Percentiles rank a stretch among this genome's conserved stretches.
Evolutionary conservation across 2,113 vertebrate genomes (phyloP).

Genomic region (Tretioscincus oriximinensis): DNA sequence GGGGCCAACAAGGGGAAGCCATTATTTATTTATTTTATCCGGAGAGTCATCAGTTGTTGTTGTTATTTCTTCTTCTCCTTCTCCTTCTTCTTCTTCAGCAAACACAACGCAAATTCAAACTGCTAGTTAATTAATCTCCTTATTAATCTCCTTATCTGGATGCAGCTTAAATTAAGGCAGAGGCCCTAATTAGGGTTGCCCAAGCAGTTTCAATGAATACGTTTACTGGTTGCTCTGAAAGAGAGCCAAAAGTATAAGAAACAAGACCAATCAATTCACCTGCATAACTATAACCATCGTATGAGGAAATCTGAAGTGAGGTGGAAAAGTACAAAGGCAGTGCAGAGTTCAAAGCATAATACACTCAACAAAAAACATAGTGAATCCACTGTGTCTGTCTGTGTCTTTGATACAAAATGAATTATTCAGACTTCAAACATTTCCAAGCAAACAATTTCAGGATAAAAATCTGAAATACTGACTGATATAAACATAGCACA

Average conservation of each 20-base stretch:
- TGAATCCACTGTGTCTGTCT: not conserved
- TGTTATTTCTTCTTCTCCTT: too few species aligned
- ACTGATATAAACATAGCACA: not conserved
- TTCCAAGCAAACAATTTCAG: not conserved
- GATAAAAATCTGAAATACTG: not conserved
- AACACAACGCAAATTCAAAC: too few species aligned
- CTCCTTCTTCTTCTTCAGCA: too few species aligned
- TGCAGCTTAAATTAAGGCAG: not conserved
- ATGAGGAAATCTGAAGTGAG: not conserved
- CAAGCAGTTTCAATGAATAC: not conserved
- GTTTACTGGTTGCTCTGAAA: not conserved
- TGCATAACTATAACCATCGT: not conserved
- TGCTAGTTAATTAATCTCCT: too few species aligned
- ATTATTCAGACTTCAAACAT: not conserved
- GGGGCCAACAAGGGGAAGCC: not conserved
- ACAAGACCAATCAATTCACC: not conserved
- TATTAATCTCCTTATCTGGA: too few species aligned
- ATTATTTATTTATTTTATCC: not conserved
- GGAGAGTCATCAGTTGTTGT: not conserved
- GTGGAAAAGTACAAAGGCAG: not conserved
- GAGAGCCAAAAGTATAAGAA: not conserved
- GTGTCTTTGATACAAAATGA: not conserved
- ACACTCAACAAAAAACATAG: not conserved
- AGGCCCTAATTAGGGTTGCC: not conserved
- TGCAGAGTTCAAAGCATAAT: not conserved